Evolutionary conservation across 1,140 invertebrate genomes (phyloP).

Genomic region (Melitaea cinxia): DNA sequence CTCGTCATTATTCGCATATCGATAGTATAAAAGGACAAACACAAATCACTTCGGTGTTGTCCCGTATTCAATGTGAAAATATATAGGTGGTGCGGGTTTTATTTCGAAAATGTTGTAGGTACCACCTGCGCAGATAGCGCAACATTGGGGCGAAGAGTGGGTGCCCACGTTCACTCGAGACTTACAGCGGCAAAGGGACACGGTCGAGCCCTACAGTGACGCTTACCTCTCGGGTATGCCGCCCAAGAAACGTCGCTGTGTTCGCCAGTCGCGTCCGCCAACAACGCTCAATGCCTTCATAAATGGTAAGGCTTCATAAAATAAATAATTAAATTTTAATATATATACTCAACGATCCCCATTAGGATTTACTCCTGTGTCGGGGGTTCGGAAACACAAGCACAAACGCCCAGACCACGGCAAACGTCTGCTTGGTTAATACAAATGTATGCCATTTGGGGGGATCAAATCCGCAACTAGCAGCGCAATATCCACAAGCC

Average conservation of each 20-base stretch:
- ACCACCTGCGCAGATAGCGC: constrained; percentile 48
- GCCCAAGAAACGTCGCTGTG: constrained; percentile 59
- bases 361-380: too few species aligned
- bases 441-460: too few species aligned
- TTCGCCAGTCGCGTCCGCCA: constrained; percentile 50
- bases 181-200: constrained; percentile 33
- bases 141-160: constrained; percentile 62
- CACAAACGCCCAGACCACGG: too few species aligned
- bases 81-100: constrained; percentile 26
- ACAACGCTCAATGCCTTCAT: constrained; percentile 51
- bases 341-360: too few species aligned
- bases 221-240: constrained; percentile 68
- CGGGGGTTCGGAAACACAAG: too few species aligned
- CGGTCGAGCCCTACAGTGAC: constrained; percentile 60
- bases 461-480: too few species aligned
- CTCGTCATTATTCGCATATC: too few species aligned
- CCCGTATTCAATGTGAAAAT: neutral
- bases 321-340: too few species aligned
- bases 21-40: neutral
- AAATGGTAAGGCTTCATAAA: constrained; percentile 28
- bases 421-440: too few species aligned
- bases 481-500: too few species aligned
- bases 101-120: constrained; percentile 43
- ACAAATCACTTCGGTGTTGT: constrained; percentile 13
- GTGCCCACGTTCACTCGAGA: constrained; percentile 56